Base-by-base conservation (phyloP, 1,140 invertebrate genomes). In the Vollenhovia emeryi region DNA sequence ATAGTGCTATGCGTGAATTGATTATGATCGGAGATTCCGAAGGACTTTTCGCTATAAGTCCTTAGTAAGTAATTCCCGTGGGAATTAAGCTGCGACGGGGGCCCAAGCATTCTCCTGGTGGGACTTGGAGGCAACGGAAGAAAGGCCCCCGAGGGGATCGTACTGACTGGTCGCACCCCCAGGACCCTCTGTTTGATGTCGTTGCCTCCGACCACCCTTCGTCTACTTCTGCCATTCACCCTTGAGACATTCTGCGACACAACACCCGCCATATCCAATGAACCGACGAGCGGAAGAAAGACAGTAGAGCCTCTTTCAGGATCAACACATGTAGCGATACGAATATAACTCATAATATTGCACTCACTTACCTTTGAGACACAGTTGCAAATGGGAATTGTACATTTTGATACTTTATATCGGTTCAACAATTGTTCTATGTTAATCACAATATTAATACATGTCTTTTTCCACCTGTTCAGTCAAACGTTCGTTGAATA, bases 11-110 rank as follows among this genome's bases (percentile, higher is more conserved):
- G n/a, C n/a, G 40, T 33, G 11, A 55, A 69, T 80, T 43, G 36
- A 45, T 71, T 71, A 43, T 43, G 48, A 71, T 57, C 24, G 13
- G 5, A 43, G n/a, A 57, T 57, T 57, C n/a, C 64, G 36, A 57
- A 55, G 5, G 66, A 59, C 36, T 55, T 50, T 21, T 68, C 89
- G 88, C 89, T 94, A 94, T 93, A 93, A 94, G 89, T 94, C 91
- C 88, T 92, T 87, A 24, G 90, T 83, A 84, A 88, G 92, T 90
- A 94, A 94, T 94, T 94, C 93, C 94, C 93, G 92, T 93, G 94
- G 94, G 93, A 94, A 94, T 94, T 93, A 86, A 84, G 59, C 68
- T 87, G 68, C 73, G 66, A 74, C n/a, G 71, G 85, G 62, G 79
- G 73, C 83, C 75, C 88, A 76, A 86, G 78, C 86, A 83, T 78